Percentiles rank a stretch among this genome's conserved stretches.
phyloP scores from a whole-genome alignment of 2,113 vertebrate species.

The Acrocephalus arundinaceus region DNA sequence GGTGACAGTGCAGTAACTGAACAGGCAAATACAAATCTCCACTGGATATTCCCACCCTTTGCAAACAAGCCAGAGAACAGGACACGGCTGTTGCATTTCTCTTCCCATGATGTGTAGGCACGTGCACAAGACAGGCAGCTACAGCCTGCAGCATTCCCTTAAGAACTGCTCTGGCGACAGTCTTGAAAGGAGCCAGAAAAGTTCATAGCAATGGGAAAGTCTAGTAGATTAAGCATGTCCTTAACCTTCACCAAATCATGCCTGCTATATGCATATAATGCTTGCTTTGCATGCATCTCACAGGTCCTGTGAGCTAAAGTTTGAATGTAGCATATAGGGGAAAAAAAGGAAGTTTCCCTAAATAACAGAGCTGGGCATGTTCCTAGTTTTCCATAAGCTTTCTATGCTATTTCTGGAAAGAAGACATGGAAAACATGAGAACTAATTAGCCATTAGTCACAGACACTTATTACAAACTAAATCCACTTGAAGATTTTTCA shows the following conservation, averaged over 20 bases:
- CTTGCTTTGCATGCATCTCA: neutral
- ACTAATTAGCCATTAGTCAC: neutral
- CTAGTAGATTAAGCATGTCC: neutral
- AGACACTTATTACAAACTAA: neutral
- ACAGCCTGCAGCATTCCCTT: neutral
- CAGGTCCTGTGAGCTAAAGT: neutral
- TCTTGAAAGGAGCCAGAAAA: neutral
- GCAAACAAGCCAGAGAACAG: neutral
- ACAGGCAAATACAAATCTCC: neutral
- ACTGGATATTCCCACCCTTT: neutral
- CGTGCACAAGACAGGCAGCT: accelerated
- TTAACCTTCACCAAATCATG: neutral
- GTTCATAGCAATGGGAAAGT: neutral
- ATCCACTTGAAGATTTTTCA: neutral
- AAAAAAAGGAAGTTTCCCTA: neutral
- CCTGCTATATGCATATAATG: accelerated
- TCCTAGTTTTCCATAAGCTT: neutral
- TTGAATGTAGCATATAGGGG: neutral
- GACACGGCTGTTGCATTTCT: neutral
- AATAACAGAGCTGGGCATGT: neutral
- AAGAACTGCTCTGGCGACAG: neutral
- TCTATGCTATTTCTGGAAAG: neutral
- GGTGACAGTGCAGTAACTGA: neutral
- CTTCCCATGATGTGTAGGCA: neutral
- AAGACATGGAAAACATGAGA: neutral